phyloP scores from a whole-genome alignment of 2,113 vertebrate genomes.

The Bombycilla garrulus region DNA sequence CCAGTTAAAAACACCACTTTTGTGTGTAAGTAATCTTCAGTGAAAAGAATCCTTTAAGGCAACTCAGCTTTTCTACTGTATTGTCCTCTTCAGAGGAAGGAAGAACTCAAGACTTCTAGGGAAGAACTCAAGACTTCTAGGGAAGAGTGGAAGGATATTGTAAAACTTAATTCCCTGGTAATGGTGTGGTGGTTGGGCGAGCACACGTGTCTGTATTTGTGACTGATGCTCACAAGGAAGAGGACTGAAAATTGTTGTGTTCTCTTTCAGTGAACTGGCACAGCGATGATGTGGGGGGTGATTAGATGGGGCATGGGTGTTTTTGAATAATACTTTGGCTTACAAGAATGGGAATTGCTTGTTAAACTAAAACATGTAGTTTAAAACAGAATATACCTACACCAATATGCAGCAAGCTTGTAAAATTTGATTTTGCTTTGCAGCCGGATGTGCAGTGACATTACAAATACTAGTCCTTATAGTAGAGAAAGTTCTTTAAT shows the following conservation, averaged over 20 bases:
- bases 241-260: not conserved
- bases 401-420: not conserved
- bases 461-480: not conserved
- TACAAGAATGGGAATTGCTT: not conserved
- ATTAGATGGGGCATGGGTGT: not conserved
- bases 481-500: not conserved
- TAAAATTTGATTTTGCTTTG: not conserved
- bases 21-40: not conserved
- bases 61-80: not conserved
- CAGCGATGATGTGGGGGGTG: not conserved
- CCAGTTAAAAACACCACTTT: not conserved
- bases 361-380: not conserved
- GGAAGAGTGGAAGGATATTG: not conserved
- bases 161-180: not conserved
- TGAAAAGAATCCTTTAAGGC: not conserved
- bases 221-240: not conserved
- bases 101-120: not conserved
- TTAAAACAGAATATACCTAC: not conserved
- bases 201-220: rapidly evolving
- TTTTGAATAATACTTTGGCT: not conserved
- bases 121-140: not conserved
- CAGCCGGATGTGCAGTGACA: not conserved
- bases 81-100: not conserved
- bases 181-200: not conserved
- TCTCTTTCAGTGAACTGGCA: not conserved